Evolutionary conservation across 2,797 vertebrate species (phyloP).

Genomic region (Petrocephalus sullivani): DNA sequence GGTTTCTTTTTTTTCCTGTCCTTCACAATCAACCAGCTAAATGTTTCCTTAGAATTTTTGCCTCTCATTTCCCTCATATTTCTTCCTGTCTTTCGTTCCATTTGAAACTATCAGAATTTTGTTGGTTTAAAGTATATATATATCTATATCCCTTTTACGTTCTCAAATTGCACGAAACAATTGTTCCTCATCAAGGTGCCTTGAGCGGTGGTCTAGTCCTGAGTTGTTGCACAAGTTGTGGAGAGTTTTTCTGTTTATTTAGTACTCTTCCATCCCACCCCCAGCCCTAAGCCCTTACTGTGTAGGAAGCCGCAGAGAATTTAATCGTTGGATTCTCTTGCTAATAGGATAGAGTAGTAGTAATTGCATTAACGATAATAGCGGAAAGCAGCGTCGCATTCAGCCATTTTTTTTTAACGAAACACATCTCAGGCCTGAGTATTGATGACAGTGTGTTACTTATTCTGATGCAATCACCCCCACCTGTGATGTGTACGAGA

Average conservation of each 20-base stretch:
- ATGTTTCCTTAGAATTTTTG: conserved; percentile 77
- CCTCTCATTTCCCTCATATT: conserved; percentile 62
- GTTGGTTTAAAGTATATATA: background rate
- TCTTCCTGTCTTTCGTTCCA: conserved; percentile 45
- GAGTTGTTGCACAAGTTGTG: conserved; percentile 80
- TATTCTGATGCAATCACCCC: conserved; percentile 23
- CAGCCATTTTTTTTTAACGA: conserved; percentile 20
- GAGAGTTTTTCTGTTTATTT: conserved; percentile 65
- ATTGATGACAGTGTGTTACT: conserved; percentile 20
- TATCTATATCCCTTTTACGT: conserved; percentile 64
- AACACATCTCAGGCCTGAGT: conserved; percentile 22
- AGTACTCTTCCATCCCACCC: conserved; percentile 6
- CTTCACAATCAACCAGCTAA: conserved; percentile 88
- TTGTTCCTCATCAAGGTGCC: conserved; percentile 95
- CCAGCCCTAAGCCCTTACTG: conserved; percentile 14
- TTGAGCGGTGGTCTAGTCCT: conserved; percentile 89
- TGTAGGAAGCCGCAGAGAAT: conserved; percentile 31
- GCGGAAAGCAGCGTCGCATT: conserved; percentile 23
- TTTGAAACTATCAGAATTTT: conserved; percentile 37
- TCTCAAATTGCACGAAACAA: conserved; percentile 80
- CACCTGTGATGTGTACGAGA: conserved; percentile 23
- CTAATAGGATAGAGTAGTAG: conserved; percentile 50
- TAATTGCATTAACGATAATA: conserved; percentile 39
- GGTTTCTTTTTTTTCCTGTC: conserved; percentile 78
- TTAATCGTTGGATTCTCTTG: conserved; percentile 17